These are phyloP conservation scores for Cephus pygmeus DNA, from an alignment of 2,888 invertebrate species.

Conservation along the genomic window DNA sequence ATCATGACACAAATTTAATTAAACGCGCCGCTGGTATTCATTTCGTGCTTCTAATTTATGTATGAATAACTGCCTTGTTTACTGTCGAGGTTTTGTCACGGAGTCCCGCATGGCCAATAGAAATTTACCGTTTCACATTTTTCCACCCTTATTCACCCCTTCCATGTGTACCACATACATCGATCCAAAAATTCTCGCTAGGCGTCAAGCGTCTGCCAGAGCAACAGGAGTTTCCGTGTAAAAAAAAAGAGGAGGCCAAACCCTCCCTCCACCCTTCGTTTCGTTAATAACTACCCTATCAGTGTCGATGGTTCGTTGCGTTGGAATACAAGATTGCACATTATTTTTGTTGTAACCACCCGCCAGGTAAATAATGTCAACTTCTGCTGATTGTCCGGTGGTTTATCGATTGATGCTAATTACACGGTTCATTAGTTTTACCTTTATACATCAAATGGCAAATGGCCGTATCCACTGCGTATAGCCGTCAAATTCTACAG, in stretches of 20 bases:
- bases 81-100: conserved; percentile 18
- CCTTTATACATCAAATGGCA: not conserved
- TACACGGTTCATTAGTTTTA: conserved; percentile 22
- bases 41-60: conserved; percentile 58
- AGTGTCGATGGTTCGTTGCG: not conserved
- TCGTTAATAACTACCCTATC: not conserved
- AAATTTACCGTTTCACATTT: not conserved
- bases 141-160: not conserved
- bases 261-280: not conserved
- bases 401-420: conserved; percentile 35
- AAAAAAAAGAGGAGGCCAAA: not conserved
- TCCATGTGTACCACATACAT: not conserved
- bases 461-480: not conserved
- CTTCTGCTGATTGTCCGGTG: not conserved
- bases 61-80: conserved; percentile 55
- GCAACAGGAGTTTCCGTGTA: not conserved
- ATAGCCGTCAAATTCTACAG: not conserved
- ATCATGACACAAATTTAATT: conserved; percentile 63
- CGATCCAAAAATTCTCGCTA: not conserved
- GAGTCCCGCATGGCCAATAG: not conserved
- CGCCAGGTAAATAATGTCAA: not conserved
- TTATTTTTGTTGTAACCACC: not conserved
- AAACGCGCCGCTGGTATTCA: conserved; percentile 56
- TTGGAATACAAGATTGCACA: not conserved
- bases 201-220: not conserved